A percentile compares a stretch with the other conserved stretches of the same genome.
These are phyloP conservation scores for Ranitomeya variabilis DNA, from an alignment of 2,113 vertebrate genomes.

Conservation along the genomic window DNA sequence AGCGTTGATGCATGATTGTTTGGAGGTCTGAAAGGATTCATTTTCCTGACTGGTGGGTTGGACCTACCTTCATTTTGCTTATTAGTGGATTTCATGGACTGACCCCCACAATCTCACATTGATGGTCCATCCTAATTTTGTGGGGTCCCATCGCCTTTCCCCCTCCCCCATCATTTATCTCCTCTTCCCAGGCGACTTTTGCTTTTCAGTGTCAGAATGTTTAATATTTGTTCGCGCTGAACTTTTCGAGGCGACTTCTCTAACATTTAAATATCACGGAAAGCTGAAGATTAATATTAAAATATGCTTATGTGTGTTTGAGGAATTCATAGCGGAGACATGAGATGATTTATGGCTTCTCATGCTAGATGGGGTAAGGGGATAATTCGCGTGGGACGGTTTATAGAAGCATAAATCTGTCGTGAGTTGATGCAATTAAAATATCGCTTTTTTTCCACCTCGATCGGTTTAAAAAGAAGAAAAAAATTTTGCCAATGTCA, in stretches of 20 bases:
- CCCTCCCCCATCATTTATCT: background rate
- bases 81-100: background rate
- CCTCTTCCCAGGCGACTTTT: background rate
- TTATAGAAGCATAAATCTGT: conserved; percentile 31
- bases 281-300: conserved; percentile 39
- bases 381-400: conserved; percentile 29
- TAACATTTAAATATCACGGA: conserved; percentile 41
- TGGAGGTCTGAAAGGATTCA: background rate
- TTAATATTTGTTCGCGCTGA: background rate
- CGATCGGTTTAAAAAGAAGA: background rate
- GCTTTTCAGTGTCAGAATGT: background rate
- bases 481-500: conserved; percentile 4
- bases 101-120: background rate
- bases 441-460: conserved; percentile 15
- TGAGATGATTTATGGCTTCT: conserved; percentile 24
- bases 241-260: conserved; percentile 5
- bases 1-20: background rate
- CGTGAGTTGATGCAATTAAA: conserved; percentile 33
- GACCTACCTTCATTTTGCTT: too few relatives aligned
- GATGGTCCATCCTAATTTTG: background rate
- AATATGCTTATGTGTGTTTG: conserved; percentile 30
- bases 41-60: background rate
- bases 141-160: too few relatives aligned
- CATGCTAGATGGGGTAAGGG: conserved; percentile 10
- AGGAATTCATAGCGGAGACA: background rate